phyloP scores from a whole-genome alignment of 2,113 vertebrate genomes.

The chimpanzee (Pan troglodytes) region NHGRI_mPanTro3-v2.1_pri NC_072409.2:19574501-19575000 shows the following conservation, averaged over 20 bases:
- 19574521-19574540: background rate
- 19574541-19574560: background rate
- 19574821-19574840: background rate
- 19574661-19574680: background rate
- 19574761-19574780: background rate
- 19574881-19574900: background rate
- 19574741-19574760: background rate
- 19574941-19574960: background rate
- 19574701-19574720: background rate
- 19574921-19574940: background rate
- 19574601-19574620: background rate
- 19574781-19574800: background rate
- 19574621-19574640: slow-evolving; percentile 1
- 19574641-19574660: background rate
- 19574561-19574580: background rate
- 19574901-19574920: background rate
- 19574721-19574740: background rate
- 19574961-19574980: background rate
- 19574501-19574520: no score
- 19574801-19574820: background rate
- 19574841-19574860: background rate
- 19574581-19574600: background rate
- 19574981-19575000: background rate
- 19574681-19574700: background rate
- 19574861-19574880: background rate